Evolutionary conservation across 2,797 vertebrate species (phyloP).

Genomic region (Notamacropus eugenii): DNA sequence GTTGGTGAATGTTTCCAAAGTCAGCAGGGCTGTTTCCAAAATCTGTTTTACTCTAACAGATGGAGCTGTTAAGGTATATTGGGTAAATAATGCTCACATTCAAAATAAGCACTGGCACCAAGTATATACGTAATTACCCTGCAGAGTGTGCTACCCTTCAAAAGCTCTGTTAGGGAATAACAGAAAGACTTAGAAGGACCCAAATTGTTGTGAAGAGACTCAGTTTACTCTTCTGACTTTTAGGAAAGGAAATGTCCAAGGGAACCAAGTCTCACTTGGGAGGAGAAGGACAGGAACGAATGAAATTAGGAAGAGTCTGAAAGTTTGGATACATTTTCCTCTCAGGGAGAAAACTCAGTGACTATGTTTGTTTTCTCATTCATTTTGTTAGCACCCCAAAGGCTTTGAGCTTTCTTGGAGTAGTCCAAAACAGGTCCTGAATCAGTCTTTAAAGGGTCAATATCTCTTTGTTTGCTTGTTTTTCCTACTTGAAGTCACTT

Average conservation of each 20-base stretch:
- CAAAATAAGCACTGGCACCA: not conserved
- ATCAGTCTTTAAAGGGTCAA: not conserved
- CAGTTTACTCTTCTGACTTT: not conserved
- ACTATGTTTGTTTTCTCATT: not conserved
- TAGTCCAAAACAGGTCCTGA: not conserved
- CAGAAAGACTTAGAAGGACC: not conserved
- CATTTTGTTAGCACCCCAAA: not conserved
- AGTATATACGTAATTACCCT: not conserved
- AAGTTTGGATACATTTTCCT: not conserved
- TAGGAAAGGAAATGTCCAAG: not conserved
- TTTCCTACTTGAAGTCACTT: not conserved
- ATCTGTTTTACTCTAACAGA: not conserved
- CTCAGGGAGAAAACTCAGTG: not conserved
- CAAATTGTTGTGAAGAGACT: not conserved
- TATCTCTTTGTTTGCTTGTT: not conserved
- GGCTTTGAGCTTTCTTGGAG: not conserved
- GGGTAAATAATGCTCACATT: not conserved
- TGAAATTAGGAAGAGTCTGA: not conserved
- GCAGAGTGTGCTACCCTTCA: not conserved
- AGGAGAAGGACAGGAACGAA: not conserved
- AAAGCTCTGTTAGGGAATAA: not conserved
- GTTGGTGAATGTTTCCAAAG: not conserved
- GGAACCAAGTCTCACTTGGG: not conserved
- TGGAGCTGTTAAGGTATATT: not conserved
- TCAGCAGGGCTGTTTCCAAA: slow-evolving; percentile 1